A percentile compares a stretch with the other conserved stretches of the same genome.
Evolutionary conservation across 2,113 vertebrate genomes (phyloP).

Genomic region (human): DNA sequence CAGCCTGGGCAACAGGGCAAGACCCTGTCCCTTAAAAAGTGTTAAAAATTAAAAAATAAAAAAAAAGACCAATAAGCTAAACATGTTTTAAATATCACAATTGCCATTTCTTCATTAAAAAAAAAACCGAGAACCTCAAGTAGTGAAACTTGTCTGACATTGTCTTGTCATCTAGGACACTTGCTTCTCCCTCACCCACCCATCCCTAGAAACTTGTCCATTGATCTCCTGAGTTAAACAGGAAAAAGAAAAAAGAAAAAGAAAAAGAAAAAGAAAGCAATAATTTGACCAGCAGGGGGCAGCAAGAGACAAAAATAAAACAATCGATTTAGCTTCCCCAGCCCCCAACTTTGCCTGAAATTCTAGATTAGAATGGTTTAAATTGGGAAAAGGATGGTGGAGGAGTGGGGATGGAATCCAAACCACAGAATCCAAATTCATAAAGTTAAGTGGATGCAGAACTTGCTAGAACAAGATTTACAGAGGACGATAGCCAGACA

Average conservation of each 20-base stretch:
- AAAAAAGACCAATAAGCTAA: background rate
- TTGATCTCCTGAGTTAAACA: background rate
- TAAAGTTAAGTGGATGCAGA: constrained; percentile 68
- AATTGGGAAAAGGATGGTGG: background rate
- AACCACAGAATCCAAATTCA: constrained; percentile 63
- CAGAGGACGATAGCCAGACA: constrained; percentile 8
- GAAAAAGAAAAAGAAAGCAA: background rate
- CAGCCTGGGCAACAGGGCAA: too few relatives aligned
- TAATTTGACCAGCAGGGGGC: constrained; percentile 82
- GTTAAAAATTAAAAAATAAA: background rate
- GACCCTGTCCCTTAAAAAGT: too few relatives aligned
- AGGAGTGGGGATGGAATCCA: constrained; percentile 7
- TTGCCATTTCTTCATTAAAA: background rate
- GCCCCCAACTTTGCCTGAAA: constrained; percentile 41
- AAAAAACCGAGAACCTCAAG: background rate
- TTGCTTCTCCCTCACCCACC: background rate
- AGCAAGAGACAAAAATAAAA: constrained; percentile 80
- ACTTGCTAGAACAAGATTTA: constrained; percentile 52
- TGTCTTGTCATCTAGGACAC: background rate
- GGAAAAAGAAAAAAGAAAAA: background rate
- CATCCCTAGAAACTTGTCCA: background rate
- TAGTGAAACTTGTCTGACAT: background rate
- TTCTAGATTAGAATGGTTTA: background rate
- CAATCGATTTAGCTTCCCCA: accelerated
- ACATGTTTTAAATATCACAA: background rate